A percentile compares a stretch with the other conserved stretches of the same genome.
Evolutionary conservation across 2,888 invertebrate species (phyloP).

Genomic region (Pachliopta kotzebuea): DNA sequence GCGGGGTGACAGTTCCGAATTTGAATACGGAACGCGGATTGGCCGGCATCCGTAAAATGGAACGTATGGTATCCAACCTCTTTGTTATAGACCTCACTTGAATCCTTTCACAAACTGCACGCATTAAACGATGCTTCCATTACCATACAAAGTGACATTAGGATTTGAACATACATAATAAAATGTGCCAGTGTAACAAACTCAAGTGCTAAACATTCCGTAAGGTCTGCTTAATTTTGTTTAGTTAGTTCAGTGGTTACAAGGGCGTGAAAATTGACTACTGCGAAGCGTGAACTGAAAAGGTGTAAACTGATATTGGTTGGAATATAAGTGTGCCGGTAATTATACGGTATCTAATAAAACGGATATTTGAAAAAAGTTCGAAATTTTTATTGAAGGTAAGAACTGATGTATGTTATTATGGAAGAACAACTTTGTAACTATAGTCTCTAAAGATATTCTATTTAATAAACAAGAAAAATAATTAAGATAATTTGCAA

Average conservation of each 20-base stretch:
- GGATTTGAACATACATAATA: conserved; percentile 39
- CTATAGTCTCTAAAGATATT: not conserved
- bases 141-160: conserved; percentile 43
- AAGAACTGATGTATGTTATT: conserved; percentile 3
- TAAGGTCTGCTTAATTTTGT: conserved; percentile 65
- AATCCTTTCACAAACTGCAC: conserved; percentile 26
- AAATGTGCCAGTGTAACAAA: conserved; percentile 54
- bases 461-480: too few relatives aligned
- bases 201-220: conserved; percentile 68
- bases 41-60: conserved; percentile 48
- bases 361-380: conserved; percentile 22
- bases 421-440: not conserved
- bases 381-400: conserved; percentile 8
- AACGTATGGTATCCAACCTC: conserved; percentile 51
- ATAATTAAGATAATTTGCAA: too few relatives aligned
- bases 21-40: conserved; percentile 43
- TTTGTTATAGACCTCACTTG: conserved; percentile 52
- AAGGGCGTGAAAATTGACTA: conserved; percentile 72
- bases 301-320: conserved; percentile 56
- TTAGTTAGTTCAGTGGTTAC: conserved; percentile 56
- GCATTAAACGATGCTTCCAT: conserved; percentile 11
- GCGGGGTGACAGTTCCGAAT: conserved; percentile 58
- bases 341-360: conserved; percentile 24
- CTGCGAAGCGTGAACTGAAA: conserved; percentile 65
- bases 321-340: conserved; percentile 43